phyloP scores from a whole-genome alignment of 2,888 invertebrate species.

The Hypomecis punctinalis region DNA sequence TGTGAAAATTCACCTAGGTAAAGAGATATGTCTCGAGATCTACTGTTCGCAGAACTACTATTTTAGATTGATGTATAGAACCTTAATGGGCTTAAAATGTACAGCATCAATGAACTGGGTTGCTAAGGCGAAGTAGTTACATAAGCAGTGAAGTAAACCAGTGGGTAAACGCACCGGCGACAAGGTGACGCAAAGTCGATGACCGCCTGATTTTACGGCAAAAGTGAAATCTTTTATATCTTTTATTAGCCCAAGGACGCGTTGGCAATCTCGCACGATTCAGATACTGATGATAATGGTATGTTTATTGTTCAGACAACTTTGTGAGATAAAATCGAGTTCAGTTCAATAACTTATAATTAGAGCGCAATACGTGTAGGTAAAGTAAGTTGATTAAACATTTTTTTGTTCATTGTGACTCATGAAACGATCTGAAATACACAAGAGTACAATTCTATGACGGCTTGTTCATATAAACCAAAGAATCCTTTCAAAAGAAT shows the following conservation, averaged over 20 bases:
- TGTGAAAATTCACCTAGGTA: neutral
- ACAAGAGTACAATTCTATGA: too few species aligned
- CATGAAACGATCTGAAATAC: too few species aligned
- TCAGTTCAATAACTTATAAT: too few species aligned
- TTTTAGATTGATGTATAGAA: neutral
- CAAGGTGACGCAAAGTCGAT: constrained; percentile 60
- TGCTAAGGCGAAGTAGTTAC: constrained; percentile 42
- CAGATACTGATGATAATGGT: neutral
- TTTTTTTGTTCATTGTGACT: too few species aligned
- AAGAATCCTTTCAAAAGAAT: too few species aligned
- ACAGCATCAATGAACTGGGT: neutral
- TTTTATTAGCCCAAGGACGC: constrained; percentile 44
- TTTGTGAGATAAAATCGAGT: too few species aligned
- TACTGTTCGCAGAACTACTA: too few species aligned
- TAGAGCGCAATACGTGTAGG: too few species aligned
- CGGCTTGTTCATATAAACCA: too few species aligned
- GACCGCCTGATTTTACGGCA: constrained; percentile 47
- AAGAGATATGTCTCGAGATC: neutral
- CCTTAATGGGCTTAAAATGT: neutral
- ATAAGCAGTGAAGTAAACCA: constrained; percentile 53
- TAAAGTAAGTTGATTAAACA: too few species aligned
- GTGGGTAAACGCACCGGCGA: constrained; percentile 49
- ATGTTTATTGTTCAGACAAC: neutral
- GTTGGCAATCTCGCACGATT: constrained; percentile 30
- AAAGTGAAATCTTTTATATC: constrained; percentile 45